Evolutionary conservation across 2,797 vertebrate species (phyloP), one percentile per base, ranked within the genome.

Genomic region (Cyprinella venusta): DNA sequence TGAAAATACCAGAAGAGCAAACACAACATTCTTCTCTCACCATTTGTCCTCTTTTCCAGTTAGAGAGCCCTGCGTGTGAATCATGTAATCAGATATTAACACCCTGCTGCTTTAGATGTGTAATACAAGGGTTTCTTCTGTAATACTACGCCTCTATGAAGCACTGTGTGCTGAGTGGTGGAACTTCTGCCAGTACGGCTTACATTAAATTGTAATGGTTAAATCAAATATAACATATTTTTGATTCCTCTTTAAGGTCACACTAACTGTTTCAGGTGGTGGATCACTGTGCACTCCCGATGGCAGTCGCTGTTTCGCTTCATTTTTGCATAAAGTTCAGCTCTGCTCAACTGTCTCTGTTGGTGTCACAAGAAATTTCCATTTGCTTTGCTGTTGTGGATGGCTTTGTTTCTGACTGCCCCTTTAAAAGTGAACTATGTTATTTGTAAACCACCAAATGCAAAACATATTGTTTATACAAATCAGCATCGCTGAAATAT

Each of bases 41-140:
- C 65, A 68, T 80, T 63, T 69, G 72, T 61, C 81, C 76, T 24
- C 18, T n/a, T 77, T 82, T 77, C 74, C 45, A 54, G 72, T 74
- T 45, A 68, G 67, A 65, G 30, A 33, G 24, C 18, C 70, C 56
- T 76, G 75, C n/a, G 2, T 84, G n/a, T 36, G 26, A 79, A 85
- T 76, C 38, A 48, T 63, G 38, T 68, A 82, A 84, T 76, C 71
- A 48, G 59, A 82, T 84, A 40, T 10, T 52, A 79, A 79, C 48
- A 50, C 8, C 38, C 63, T 76, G 72, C 63, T 68, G 72, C 64
- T 59, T 45, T 64, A 68, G 50, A 76, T 74, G 33, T 65, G 61
- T 75, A 75, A 65, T 52, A 74, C 6, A 10, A 67, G 33, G 21
- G 18, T 30, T 67, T 75, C 16, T 19, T 65, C 59, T 75, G 59